phyloP scores from a whole-genome alignment of 1,140 invertebrate genomes.

The Platyura marginata region DNA sequence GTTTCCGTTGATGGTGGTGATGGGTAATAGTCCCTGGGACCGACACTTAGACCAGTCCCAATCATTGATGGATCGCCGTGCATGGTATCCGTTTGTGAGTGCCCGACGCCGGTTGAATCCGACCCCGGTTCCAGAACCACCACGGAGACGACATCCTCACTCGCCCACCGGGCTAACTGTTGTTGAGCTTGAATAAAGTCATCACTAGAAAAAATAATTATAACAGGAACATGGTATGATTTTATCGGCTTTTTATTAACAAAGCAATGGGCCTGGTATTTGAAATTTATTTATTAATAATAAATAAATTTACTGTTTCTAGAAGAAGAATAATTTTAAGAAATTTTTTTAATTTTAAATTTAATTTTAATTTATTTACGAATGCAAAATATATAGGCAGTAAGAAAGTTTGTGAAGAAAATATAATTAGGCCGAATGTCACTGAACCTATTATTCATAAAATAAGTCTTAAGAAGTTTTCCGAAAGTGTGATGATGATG shows the following conservation, averaged over 20 bases:
- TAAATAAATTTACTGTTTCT: no score
- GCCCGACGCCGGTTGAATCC: conserved; percentile 14
- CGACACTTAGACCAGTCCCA: conserved; percentile 26
- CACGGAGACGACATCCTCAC: conserved; percentile 61
- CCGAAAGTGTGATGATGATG: no score
- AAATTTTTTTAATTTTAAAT: no score
- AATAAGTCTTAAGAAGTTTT: no score
- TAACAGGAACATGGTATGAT: conserved; percentile 23
- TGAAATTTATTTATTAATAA: no score
- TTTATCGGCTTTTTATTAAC: conserved; percentile 5
- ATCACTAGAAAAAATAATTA: conserved; percentile 73
- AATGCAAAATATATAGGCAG: no score
- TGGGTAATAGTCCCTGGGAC: conserved; percentile 25
- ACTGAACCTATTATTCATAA: no score
- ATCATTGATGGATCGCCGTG: conserved; percentile 7
- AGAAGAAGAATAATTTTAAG: no score
- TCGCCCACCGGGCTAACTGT: conserved; percentile 79
- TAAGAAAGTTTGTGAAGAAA: no score
- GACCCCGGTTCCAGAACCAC: conserved; percentile 24
- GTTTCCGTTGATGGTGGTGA: conserved; percentile 26
- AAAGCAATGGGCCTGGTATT: no score
- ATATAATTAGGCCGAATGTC: no score
- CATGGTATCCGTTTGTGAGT: conserved; percentile 17
- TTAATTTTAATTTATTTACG: no score
- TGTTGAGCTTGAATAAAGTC: conserved; percentile 87